Percentiles rank a stretch among this genome's conserved stretches.
Conservation (phyloP, 2,113 vertebrate genomes). For the Muscicapa adusta region DNA sequence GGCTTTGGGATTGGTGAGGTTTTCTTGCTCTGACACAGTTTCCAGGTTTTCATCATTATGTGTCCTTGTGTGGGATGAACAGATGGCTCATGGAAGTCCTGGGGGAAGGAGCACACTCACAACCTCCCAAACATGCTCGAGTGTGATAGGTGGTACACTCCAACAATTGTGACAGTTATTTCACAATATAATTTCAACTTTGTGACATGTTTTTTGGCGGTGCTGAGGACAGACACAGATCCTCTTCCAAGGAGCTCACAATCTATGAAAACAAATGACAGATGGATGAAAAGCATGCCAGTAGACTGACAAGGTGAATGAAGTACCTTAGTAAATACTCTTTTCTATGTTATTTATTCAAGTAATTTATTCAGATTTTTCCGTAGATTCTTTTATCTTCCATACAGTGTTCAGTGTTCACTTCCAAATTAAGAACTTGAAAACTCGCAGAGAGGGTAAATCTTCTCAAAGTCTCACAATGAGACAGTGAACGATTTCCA, state of each 20-base stretch:
- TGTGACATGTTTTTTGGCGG: not conserved
- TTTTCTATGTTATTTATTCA: not conserved
- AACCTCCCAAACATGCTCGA: not conserved
- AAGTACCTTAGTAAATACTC: not conserved
- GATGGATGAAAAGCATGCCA: not conserved
- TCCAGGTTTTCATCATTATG: accelerated
- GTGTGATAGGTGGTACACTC: not conserved
- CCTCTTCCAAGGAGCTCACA: not conserved
- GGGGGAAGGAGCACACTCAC: not conserved
- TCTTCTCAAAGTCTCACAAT: not conserved
- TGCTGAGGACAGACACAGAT: not conserved
- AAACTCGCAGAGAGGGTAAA: not conserved
- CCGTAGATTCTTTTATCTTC: not conserved
- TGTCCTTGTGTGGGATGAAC: not conserved
- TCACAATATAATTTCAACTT: not conserved
- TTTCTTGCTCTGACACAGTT: not conserved
- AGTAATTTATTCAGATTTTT: not conserved
- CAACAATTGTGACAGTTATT: not conserved
- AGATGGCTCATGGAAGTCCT: not conserved
- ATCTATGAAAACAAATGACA: not conserved
- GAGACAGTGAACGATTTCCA: not conserved
- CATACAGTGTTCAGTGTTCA: not conserved
- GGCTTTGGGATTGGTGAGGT: not conserved
- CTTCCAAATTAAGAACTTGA: not conserved
- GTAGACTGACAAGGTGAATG: not conserved